Percentiles rank a stretch among this genome's conserved stretches.
Conservation (phyloP, 1,140 invertebrate species). For the Propsilocerus akamusi region DNA sequence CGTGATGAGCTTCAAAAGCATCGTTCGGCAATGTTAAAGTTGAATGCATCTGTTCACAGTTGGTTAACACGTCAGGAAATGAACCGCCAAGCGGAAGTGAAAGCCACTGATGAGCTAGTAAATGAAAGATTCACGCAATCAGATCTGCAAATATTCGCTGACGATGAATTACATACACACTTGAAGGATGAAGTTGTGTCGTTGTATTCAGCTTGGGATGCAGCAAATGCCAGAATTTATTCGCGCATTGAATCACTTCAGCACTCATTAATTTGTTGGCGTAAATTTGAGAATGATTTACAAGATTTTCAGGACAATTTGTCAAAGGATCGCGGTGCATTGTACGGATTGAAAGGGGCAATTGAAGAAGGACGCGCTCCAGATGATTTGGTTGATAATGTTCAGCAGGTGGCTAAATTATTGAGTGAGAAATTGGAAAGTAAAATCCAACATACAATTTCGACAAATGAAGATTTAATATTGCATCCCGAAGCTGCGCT, state of each 20-base stretch:
- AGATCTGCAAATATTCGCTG: slow-evolving; percentile 13
- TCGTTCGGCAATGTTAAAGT: slow-evolving; percentile 44
- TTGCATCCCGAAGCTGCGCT: background rate
- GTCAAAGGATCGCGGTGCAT: slow-evolving; percentile 39
- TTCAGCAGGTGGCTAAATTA: slow-evolving; percentile 43
- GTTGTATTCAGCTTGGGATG: slow-evolving; percentile 57
- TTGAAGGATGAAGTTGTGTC: slow-evolving; percentile 54
- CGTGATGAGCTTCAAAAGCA: slow-evolving; percentile 39
- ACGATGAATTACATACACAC: slow-evolving; percentile 27
- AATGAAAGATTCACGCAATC: background rate
- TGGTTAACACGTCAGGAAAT: slow-evolving; percentile 37
- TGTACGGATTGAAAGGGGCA: slow-evolving; percentile 37
- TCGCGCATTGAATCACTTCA: slow-evolving; percentile 19
- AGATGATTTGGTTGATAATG: slow-evolving; percentile 36
- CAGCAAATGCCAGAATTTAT: slow-evolving; percentile 31
- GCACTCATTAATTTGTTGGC: slow-evolving; percentile 33
- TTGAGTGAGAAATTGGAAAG: slow-evolving; percentile 41
- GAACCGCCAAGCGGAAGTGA: slow-evolving; percentile 12
- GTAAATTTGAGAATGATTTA: slow-evolving; percentile 38
- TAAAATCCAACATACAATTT: slow-evolving; percentile 20
- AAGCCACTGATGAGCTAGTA: background rate
- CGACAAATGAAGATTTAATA: slow-evolving; percentile 3
- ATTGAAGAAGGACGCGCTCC: slow-evolving; percentile 37
- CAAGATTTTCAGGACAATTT: slow-evolving; percentile 40
- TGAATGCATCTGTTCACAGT: slow-evolving; percentile 56